These are phyloP conservation scores for Pterocles gutturalis DNA, from an alignment of 2,113 vertebrate species.

Conservation along the genomic window DNA sequence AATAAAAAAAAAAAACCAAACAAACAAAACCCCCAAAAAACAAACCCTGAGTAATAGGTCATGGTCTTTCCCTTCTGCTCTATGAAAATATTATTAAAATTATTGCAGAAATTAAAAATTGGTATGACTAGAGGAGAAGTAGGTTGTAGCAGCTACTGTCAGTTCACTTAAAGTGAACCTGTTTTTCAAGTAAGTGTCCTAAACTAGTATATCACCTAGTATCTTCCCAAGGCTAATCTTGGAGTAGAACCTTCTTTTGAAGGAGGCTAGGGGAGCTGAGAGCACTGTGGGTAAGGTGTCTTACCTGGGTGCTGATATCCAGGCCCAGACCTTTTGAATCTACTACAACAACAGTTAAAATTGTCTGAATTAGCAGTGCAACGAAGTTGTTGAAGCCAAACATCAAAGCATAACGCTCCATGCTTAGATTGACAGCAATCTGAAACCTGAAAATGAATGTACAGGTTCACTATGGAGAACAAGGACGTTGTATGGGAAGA, in stretches of 20 bases:
- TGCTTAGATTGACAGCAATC: conserved; percentile 86
- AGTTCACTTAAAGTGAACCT: background rate
- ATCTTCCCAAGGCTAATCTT: background rate
- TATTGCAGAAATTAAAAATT: background rate
- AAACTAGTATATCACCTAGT: too few relatives aligned
- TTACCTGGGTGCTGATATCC: conserved; percentile 85
- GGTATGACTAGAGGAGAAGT: background rate
- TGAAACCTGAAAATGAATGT: conserved; percentile 81
- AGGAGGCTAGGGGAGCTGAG: background rate
- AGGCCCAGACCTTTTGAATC: conserved; percentile 85
- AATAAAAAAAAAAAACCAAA: background rate
- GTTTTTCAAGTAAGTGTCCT: background rate
- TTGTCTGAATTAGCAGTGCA: conserved; percentile 86
- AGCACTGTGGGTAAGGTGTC: background rate
- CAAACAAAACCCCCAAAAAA: too few relatives aligned
- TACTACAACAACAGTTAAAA: conserved; percentile 86
- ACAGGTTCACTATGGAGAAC: background rate
- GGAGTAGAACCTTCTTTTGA: background rate
- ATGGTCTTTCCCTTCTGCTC: background rate
- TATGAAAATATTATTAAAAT: background rate
- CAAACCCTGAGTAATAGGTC: background rate
- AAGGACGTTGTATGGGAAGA: accelerated
- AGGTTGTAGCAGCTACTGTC: background rate
- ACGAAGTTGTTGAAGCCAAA: conserved; percentile 91
- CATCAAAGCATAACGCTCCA: conserved; percentile 91